Percentiles rank a stretch among this genome's conserved stretches.
Evolutionary conservation across 2,797 vertebrate species (phyloP).

Genomic region (Antrozous pallidus): DNA sequence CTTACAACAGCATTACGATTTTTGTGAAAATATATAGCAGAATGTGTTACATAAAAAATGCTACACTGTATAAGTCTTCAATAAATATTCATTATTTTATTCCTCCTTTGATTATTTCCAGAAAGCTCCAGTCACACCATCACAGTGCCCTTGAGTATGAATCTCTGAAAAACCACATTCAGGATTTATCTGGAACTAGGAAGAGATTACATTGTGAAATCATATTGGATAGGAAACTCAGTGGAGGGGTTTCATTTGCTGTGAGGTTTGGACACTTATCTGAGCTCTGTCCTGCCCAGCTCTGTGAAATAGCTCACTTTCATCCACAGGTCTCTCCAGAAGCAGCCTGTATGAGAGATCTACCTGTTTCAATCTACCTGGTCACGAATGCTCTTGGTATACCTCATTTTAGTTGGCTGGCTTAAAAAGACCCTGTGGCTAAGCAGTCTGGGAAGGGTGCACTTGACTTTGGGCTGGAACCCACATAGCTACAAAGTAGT

Average conservation of each 20-base stretch:
- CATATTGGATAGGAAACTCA: not conserved
- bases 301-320: not conserved
- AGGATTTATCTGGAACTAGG: not conserved
- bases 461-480: not conserved
- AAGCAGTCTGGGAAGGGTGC: not conserved
- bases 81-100: conserved; percentile 29
- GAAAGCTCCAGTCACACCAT: not conserved
- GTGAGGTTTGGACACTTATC: not conserved
- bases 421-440: not conserved
- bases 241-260: not conserved
- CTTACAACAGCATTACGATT: not conserved
- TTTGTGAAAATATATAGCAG: not conserved
- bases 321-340: not conserved
- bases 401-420: not conserved
- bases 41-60: not conserved
- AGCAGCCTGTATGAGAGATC: not conserved
- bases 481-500: not conserved
- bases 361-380: not conserved
- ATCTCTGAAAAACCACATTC: not conserved
- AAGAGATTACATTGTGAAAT: not conserved
- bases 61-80: not conserved
- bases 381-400: not conserved
- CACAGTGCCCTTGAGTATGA: not conserved
- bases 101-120: not conserved
- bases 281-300: not conserved